Base-by-base conservation (phyloP, 2,113 vertebrate species). In the Rhinichthys klamathensis region DNA sequence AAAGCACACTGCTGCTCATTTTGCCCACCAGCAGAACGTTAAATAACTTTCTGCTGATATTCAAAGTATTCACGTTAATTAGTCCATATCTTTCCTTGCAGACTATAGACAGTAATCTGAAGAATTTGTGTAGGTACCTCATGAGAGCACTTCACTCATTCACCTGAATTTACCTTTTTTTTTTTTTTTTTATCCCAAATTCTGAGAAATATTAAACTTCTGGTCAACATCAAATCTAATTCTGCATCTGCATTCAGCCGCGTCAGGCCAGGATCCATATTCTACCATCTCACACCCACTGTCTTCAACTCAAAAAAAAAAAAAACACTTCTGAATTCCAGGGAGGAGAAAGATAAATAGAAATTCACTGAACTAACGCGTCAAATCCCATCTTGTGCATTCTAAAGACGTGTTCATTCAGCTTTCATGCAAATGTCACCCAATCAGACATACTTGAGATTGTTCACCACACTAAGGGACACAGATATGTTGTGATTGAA, bases 361-460 rank as follows among this genome's bases (percentile, higher is more conserved):
- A 73, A 73, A 73, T 25, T 46, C 41, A 46, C 23, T 0, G n/a
- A 35, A 35, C 16, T 56, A 49, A 76, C 1, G 18, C 38, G 21
- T 80, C 38, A 44, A 56, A 16, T 73, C 63, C 61, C 44, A 61
- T 27, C 72, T 82, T 41, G 30, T 70, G 16, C 46, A 54, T 65
- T 54, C 13, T n/a, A 56, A 72, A 56, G 51, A 61, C 4, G 41
- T 18, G 21, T 75, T 73, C 49, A 54, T 63, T 78, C 77, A 77
- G 27, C 77, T n/a, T 81, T 25, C 77, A 78, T 61, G 73, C 76
- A 65, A 69, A 69, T 67, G 80, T 51, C 80, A 69, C 16, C 74
- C 69, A 79, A 44, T 83, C 10, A 87, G 80, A 81, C 84, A 32
- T 85, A 80, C 83, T 65, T 67, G 58, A 87, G 83, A 87, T 85